Evolutionary conservation across 2,888 invertebrate genomes (phyloP).

Genomic region (Synanthedon myopaeformis): DNA sequence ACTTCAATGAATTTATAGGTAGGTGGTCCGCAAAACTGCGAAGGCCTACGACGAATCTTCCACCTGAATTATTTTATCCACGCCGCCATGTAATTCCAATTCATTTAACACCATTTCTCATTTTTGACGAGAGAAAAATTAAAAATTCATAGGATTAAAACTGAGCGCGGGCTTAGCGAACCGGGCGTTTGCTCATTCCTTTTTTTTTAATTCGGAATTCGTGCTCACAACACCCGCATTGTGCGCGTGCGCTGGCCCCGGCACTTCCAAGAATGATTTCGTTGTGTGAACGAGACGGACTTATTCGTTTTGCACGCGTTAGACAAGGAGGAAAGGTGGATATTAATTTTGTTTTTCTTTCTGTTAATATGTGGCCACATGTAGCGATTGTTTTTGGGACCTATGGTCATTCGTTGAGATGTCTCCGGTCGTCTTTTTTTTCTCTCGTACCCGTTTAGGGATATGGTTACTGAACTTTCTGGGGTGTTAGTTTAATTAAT

Average conservation of each 20-base stretch:
- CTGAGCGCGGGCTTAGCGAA: not conserved
- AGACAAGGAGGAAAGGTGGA: slow-evolving; percentile 25
- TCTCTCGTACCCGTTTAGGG: slow-evolving; percentile 11
- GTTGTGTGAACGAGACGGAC: slow-evolving; percentile 32
- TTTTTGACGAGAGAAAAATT: not conserved
- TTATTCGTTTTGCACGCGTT: slow-evolving; percentile 7
- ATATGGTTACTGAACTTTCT: slow-evolving; percentile 48
- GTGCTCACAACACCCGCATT: slow-evolving; percentile 66
- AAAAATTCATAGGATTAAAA: not conserved
- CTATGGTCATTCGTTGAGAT: slow-evolving; percentile 55
- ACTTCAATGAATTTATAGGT: too few relatives aligned
- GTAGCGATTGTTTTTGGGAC: slow-evolving; percentile 68
- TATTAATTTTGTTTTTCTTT: slow-evolving; percentile 64
- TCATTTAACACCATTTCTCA: not conserved
- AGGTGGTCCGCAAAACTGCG: too few relatives aligned
- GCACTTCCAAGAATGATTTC: slow-evolving; percentile 67
- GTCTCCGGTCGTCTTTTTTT: slow-evolving; percentile 14
- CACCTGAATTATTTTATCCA: not conserved
- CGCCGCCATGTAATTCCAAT: not conserved
- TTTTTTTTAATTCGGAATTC: slow-evolving; percentile 50
- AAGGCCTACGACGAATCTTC: not conserved
- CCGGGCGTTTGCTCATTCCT: slow-evolving; percentile 17
- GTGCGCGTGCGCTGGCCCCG: slow-evolving; percentile 52
- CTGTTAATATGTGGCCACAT: slow-evolving; percentile 66
- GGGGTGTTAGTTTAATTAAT: slow-evolving; percentile 62